These are phyloP conservation scores for Anastatus disparis DNA, from an alignment of 1,140 invertebrate genomes.

Conservation along the genomic window DNA sequence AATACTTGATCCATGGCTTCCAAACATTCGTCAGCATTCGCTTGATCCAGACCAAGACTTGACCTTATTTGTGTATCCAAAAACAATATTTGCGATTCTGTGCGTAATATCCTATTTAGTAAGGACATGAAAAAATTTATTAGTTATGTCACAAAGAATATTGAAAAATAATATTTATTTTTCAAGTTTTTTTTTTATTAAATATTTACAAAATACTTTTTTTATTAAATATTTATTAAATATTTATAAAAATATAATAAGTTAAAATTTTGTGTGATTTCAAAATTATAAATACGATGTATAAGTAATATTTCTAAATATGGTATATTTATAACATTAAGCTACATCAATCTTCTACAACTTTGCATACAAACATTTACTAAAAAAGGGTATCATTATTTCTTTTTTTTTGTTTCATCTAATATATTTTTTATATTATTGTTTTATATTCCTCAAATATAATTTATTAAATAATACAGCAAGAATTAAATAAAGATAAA, in stretches of 20 bases:
- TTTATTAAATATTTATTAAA: slow-evolving; percentile 39
- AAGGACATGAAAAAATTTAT: not conserved
- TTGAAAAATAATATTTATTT: no score
- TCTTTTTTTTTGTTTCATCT: no score
- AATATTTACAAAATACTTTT: not conserved
- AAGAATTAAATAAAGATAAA: no score
- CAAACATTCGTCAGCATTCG: slow-evolving; percentile 74
- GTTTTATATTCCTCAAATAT: no score
- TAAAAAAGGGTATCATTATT: no score
- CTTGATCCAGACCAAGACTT: slow-evolving; percentile 72
- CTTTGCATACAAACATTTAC: no score
- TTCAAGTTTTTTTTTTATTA: no score
- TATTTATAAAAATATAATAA: slow-evolving; percentile 28
- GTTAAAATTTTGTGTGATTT: not conserved
- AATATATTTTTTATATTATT: no score
- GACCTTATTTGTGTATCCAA: slow-evolving; percentile 80
- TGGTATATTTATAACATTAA: no score
- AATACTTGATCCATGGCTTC: slow-evolving; percentile 72
- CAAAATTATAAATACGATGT: not conserved
- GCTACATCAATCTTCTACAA: no score
- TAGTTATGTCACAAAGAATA: not conserved
- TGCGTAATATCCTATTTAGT: slow-evolving; percentile 70
- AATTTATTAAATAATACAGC: no score
- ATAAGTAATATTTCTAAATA: not conserved
- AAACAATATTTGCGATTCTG: slow-evolving; percentile 78